Evolutionary conservation across 1,140 invertebrate genomes (phyloP), one percentile per base, ranked within the genome.

Genomic region (Rhyzopertha dominica): DNA sequence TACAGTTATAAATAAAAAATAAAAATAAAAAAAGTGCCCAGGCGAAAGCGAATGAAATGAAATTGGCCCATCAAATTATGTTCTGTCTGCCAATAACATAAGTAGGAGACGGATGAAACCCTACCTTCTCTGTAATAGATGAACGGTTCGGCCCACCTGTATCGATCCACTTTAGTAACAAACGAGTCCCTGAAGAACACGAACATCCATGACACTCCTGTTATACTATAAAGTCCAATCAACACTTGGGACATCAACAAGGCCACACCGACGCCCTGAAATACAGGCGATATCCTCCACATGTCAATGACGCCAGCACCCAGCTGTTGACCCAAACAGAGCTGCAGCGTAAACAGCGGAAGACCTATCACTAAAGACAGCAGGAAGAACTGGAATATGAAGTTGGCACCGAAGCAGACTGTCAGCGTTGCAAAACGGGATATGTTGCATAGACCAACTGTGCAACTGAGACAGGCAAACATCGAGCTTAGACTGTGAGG

Each of bases 241-340:
- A 91, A 72, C 4, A 82, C 82, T 66, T 92, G 88, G 1, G 82
- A 79, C 42, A 86, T 67, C 5, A 93, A 72, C 36, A 94, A 67
- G 1, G 88, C 81, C 38, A 92, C 82, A 17, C 90, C 90, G 23
- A 93, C 84, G 4, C 65, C 65, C 70, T 88, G 85, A 64, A 93
- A 93, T 44, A 93, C 79, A 0, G 91, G 91, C 30, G 89, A 92
- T 54, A 95, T 91, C 52, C 76, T 81, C 90, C 90, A 95, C 88
- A 94, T 92, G 51, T 91, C 87, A 20, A 94, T 78, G 3, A 86
- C 82, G 0, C 90, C 90, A 0, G 85, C 78, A n/a, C 81, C 79
- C 25, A 93, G 70, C 61, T 87, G 82, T 65, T 91, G 86, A 3
- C 91, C 91, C 25, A 93, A 70, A 47, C 86, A 86, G 62, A 90